Base-by-base conservation (phyloP, 1,140 invertebrate genomes). In the Procambarus virginalis region DNA sequence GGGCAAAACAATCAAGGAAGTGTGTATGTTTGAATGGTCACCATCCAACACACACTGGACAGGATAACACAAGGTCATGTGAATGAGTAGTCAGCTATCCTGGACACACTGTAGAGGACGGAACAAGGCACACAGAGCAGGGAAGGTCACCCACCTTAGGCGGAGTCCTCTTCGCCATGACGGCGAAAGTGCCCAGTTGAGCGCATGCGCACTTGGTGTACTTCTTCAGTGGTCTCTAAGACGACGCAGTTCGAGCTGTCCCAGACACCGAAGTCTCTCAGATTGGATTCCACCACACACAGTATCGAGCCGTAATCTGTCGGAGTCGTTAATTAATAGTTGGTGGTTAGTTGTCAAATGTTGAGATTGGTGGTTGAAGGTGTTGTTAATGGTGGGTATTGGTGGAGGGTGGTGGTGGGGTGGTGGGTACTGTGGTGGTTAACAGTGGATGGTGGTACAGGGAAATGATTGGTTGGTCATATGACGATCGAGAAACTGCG, bases 161-260 rank as follows among this genome's bases (percentile, higher is more conserved):
- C 22, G 84, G 73, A 4, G 92, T 83, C 79, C 90, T 73, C 68
- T 92, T 83, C 5, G 91, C 88, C 34, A 93, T 8, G 12, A 93
- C 87, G 2, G 92, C 89, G 55, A 92, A 92, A 20, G 89, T 91
- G 58, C 93, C 93, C n/a, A 93, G 90, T 2, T 84, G 73, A 1
- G 90, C 90, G 58, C 93, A 93, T 2, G 91, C 68, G 68, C 93
- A 93, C 2, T 84, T 92, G 3, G 93, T 93, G 73, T 93, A 93
- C 10, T 86, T 86, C 20, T 1, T 80, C 91, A 0, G 79, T 92
- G 0, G 91, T 84, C 14, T 90, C 83, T 10, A 93, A 45, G 2
- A 92, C 45, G 2, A 87, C 14, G 55, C 93, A 93, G 20, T 91
- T 92, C 3, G 84, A 79, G 2, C 92, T 45, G 46, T 92, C 92